These are phyloP conservation scores for Plumapathes pennacea DNA, from an alignment of 92 coral and sea anemone genomes.

Conservation along the genomic window DNA sequence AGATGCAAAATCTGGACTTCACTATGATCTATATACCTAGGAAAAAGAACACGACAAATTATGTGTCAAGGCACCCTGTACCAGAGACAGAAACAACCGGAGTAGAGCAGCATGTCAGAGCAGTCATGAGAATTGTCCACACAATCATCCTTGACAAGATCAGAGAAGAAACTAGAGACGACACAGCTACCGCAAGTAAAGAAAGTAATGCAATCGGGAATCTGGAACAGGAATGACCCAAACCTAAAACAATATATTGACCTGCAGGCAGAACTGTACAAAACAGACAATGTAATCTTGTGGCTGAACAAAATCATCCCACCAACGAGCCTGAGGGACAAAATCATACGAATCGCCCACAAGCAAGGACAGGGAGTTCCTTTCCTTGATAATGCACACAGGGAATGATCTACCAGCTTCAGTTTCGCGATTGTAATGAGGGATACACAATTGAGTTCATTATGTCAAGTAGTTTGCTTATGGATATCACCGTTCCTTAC, in stretches of 20 bases:
- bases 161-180: slow-evolving; percentile 22
- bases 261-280: slow-evolving; percentile 45
- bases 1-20: slow-evolving; percentile 66
- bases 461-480: neutral
- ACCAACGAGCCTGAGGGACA: slow-evolving; percentile 41
- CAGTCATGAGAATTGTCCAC: slow-evolving; percentile 39
- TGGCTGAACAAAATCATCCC: slow-evolving; percentile 47
- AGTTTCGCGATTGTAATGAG: slow-evolving; percentile 1
- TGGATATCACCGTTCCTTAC: slow-evolving; percentile 2
- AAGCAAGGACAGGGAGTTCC: slow-evolving; percentile 15
- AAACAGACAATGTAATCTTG: slow-evolving; percentile 31
- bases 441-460: slow-evolving; percentile 4
- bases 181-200: slow-evolving; percentile 28
- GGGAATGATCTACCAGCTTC: slow-evolving; percentile 1
- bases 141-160: slow-evolving; percentile 49
- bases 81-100: slow-evolving; percentile 33
- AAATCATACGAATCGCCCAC: slow-evolving; percentile 42
- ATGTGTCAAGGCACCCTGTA: slow-evolving; percentile 46
- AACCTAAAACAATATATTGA: slow-evolving; percentile 36
- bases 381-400: neutral
- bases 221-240: slow-evolving; percentile 17
- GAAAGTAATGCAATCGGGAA: slow-evolving; percentile 37
- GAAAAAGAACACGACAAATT: slow-evolving; percentile 47
- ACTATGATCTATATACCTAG: slow-evolving; percentile 42
- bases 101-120: slow-evolving; percentile 40